Percentiles rank a stretch among this genome's conserved stretches.
These are phyloP conservation scores for Lipophrys pholis DNA, from an alignment of 2,113 vertebrate species.

Conservation along the genomic window DNA sequence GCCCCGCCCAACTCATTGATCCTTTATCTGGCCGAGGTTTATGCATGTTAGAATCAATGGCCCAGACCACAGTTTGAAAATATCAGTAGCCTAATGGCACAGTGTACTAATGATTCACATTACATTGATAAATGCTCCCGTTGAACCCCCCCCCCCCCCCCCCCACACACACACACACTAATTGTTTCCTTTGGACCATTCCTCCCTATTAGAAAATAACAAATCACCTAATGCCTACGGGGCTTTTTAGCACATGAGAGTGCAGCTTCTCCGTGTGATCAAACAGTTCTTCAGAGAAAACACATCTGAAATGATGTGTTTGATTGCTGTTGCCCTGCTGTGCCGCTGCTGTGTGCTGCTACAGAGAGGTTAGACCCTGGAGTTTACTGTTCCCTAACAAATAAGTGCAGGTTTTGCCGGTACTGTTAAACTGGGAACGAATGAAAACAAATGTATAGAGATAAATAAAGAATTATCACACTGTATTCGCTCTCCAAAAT, in stretches of 20 bases:
- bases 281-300: neutral
- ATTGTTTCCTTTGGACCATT: no score
- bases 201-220: no score
- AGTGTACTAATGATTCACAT: no score
- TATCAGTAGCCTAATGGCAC: no score
- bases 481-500: no score
- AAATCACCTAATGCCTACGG: neutral
- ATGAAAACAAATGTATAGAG: neutral
- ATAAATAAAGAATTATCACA: neutral
- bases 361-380: neutral
- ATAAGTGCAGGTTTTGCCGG: neutral
- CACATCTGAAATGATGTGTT: neutral
- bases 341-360: neutral
- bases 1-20: no score
- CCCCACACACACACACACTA: no score
- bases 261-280: neutral
- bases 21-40: no score
- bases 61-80: no score
- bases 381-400: slow-evolving; percentile 4
- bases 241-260: neutral
- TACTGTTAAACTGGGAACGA: neutral
- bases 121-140: no score
- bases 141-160: no score
- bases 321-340: slow-evolving; percentile 15
- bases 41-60: no score